Evolutionary conservation across 2,113 vertebrate genomes (phyloP).

Genomic region (Halichoerus grypus): DNA sequence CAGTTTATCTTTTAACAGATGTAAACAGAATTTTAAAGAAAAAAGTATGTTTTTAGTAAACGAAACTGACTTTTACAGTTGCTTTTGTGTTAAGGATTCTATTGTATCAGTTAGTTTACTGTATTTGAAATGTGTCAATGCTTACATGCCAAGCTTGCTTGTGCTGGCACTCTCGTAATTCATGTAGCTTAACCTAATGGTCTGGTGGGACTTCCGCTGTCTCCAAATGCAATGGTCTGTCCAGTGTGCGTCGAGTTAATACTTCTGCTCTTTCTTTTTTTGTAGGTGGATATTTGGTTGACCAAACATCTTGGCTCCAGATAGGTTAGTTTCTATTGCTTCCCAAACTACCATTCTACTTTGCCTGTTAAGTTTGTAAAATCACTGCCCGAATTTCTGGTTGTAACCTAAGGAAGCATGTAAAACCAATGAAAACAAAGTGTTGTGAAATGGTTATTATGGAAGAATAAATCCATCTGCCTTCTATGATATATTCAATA

Average conservation of each 20-base stretch:
- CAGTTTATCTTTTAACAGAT: background rate
- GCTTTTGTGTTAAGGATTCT: background rate
- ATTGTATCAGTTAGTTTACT: background rate
- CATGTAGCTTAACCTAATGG: background rate
- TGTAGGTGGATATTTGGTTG: background rate
- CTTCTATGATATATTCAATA: background rate
- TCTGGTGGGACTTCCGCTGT: background rate
- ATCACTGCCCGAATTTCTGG: background rate
- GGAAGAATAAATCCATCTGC: background rate
- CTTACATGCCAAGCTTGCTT: background rate
- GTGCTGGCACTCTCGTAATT: background rate
- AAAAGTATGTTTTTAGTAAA: background rate
- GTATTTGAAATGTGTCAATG: background rate
- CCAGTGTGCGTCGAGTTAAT: background rate
- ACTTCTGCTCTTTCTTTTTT: background rate
- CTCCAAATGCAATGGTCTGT: background rate
- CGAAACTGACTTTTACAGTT: background rate
- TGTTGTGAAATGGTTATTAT: background rate
- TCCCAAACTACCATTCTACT: background rate
- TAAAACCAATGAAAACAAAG: background rate
- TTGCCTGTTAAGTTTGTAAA: background rate
- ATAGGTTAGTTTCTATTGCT: background rate
- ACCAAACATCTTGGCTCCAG: background rate
- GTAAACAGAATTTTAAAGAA: background rate
- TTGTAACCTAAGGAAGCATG: background rate